Conservation (phyloP, 2,113 vertebrate species). For the Oostethus manadensis region DNA sequence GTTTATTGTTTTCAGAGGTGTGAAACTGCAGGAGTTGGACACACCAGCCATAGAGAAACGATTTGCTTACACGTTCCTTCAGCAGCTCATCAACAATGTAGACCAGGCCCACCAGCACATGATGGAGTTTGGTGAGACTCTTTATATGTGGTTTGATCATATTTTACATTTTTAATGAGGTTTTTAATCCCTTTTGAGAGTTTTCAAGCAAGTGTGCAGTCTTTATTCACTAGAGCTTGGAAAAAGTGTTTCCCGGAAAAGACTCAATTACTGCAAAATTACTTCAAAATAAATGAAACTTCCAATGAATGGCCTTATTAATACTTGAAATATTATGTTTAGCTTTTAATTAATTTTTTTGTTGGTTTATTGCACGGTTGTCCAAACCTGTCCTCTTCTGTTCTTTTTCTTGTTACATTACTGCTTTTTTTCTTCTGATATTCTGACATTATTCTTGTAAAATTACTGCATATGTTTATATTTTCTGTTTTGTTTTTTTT, state of each 20-base stretch:
- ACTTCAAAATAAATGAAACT: too few relatives aligned
- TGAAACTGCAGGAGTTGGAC: conserved; percentile 88
- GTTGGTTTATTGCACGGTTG: too few relatives aligned
- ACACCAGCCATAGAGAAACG: conserved; percentile 93
- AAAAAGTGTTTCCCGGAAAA: background rate
- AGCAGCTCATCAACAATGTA: conserved; percentile 89
- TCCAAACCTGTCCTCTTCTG: too few relatives aligned
- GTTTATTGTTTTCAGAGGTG: conserved; percentile 69
- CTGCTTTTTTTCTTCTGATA: too few relatives aligned
- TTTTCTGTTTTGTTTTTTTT: too few relatives aligned
- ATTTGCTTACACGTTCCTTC: conserved; percentile 93
- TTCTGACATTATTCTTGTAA: too few relatives aligned
- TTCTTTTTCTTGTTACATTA: too few relatives aligned
- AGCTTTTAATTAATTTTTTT: too few relatives aligned
- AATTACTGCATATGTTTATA: too few relatives aligned
- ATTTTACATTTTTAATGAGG: background rate
- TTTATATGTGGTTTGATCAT: background rate
- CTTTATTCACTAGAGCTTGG: background rate
- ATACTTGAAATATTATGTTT: too few relatives aligned
- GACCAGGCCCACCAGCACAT: conserved; percentile 91
- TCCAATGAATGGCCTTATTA: too few relatives aligned
- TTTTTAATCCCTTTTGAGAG: background rate
- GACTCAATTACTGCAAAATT: too few relatives aligned
- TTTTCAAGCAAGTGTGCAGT: background rate
- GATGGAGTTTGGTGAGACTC: conserved; percentile 82